These are phyloP conservation scores for Lophotis ruficrista DNA, from an alignment of 2,113 vertebrate species.

Conservation along the genomic window DNA sequence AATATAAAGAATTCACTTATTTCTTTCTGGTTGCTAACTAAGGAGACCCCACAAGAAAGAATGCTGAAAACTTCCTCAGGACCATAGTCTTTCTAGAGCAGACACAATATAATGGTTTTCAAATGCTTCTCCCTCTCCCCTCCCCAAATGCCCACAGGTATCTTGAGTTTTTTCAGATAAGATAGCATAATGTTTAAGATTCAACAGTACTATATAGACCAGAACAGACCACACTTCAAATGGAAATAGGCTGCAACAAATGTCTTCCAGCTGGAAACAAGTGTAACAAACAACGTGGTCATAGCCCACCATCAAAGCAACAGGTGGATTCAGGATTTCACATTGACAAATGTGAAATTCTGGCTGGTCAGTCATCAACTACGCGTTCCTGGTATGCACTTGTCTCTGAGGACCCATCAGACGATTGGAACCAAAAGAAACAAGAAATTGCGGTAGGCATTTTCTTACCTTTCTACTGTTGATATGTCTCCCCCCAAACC, in stretches of 20 bases:
- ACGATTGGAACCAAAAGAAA: background rate
- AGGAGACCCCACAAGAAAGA: background rate
- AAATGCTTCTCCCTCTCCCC: background rate
- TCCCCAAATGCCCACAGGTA: background rate
- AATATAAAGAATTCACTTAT: background rate
- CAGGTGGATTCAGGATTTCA: background rate
- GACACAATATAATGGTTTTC: background rate
- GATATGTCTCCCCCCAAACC: background rate
- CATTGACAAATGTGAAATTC: background rate
- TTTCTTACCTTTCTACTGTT: slow-evolving; percentile 28
- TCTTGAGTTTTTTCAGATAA: background rate
- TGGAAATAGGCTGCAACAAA: background rate
- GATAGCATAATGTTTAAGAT: background rate
- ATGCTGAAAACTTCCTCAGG: background rate
- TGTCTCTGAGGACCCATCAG: background rate
- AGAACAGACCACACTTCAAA: background rate
- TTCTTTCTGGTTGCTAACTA: background rate
- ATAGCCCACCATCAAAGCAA: background rate
- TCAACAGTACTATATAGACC: background rate
- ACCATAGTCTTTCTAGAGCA: background rate
- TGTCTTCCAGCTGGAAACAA: background rate
- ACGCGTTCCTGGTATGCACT: background rate
- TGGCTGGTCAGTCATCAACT: background rate
- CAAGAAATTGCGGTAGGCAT: background rate
- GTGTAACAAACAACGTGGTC: background rate